A percentile compares a stretch with the other conserved stretches of the same genome.
Evolutionary conservation across 2,797 vertebrate genomes (phyloP).

Genomic region (Danio choprae): DNA sequence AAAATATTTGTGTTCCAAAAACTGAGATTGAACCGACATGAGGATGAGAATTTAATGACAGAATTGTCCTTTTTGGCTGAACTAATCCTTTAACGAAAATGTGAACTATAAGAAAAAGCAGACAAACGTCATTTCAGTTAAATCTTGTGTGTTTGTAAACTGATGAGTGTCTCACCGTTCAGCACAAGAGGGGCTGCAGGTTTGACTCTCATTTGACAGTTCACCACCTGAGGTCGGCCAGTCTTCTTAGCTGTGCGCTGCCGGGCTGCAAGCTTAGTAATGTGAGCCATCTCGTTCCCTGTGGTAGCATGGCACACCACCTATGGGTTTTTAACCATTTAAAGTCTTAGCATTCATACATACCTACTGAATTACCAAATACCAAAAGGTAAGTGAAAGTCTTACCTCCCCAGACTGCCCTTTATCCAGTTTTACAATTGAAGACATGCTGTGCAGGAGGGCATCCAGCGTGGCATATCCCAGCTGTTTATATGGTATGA

Average conservation of each 20-base stretch:
- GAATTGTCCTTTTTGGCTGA: background rate
- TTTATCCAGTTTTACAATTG: constrained; percentile 84
- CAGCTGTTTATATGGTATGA: constrained; percentile 89
- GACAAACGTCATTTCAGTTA: too few species aligned
- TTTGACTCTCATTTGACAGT: constrained; percentile 94
- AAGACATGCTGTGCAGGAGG: constrained; percentile 85
- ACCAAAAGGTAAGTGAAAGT: background rate
- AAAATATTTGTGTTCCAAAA: too few species aligned
- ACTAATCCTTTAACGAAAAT: background rate
- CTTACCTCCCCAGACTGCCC: constrained; percentile 87
- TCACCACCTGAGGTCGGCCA: constrained; percentile 85
- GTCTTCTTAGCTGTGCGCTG: constrained; percentile 89
- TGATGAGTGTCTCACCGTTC: constrained; percentile 77
- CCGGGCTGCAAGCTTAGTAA: constrained; percentile 89
- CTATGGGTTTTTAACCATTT: constrained; percentile 59
- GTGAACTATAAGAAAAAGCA: background rate
- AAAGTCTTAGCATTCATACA: constrained; percentile 5
- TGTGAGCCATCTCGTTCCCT: constrained; percentile 78
- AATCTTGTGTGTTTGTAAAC: background rate
- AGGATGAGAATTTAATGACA: too few species aligned
- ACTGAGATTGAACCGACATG: too few species aligned
- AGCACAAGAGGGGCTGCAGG: constrained; percentile 80
- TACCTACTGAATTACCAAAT: background rate
- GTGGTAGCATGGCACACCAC: constrained; percentile 82
- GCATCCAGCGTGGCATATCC: constrained; percentile 85